Base-by-base conservation (phyloP, 2,888 invertebrate genomes). In the Nebria salina region DNA sequence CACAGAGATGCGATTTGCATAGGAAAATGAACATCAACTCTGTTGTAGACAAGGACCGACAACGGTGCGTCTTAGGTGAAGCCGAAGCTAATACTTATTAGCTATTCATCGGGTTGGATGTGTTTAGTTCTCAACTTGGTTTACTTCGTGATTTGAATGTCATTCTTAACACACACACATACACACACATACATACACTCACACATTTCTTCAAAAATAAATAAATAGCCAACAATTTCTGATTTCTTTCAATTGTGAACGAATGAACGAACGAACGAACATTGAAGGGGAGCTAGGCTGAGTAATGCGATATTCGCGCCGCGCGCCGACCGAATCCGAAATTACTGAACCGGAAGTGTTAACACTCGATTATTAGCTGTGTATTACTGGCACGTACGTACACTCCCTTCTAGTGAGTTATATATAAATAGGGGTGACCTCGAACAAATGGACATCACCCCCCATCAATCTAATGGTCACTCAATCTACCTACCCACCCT, bases 351-450 rank as follows among this genome's bases (percentile, higher is more conserved):
- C 89, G 89, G 89, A 89, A 88, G 89, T 88, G 88, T 89, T 88
- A 88, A 89, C 88, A 88, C 86, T 86, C 87, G 87, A 87, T 89
- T 89, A 89, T 89, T 89, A 89, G 89, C 88, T 88, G 87, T 88
- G 86, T 88, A 88, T 88, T 88, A 88, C 87, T 54, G 54, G 54
- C 54, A 54, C 54, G 54, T 54, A 8, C 43, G 9, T 54, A 54
- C 54, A 54, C 54, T 13, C 11, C 54, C 54, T 54, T 34, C 65
- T 11, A 72, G 5, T 25, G 68, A 68, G 68, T 25, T 68, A 68
- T 68, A 68, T 54, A 54, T 3, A 54, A 54, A 54, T 7, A 11
- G 54, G 54, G 54, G 54, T 54, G 54, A 54, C 54, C 54, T 54
- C 7, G 54, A 8, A 54, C 54, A 54, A 54, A 54, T 54, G 54